phyloP scores from a whole-genome alignment of 2,797 vertebrate species.

The Xyrichtys novacula region DNA sequence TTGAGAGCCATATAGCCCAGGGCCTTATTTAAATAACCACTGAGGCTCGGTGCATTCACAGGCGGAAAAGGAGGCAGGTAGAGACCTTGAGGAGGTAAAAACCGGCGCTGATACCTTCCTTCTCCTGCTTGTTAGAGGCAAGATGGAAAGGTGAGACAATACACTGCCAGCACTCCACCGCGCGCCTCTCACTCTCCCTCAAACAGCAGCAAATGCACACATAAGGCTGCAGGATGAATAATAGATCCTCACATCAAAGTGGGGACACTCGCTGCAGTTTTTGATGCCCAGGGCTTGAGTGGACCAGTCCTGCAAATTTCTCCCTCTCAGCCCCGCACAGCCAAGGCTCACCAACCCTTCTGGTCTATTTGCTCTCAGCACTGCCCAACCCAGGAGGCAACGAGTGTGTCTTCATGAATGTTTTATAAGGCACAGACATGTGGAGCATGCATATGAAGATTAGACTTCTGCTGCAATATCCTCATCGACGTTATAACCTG shows the following conservation, averaged over 20 bases:
- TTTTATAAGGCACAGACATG: slow-evolving; percentile 42
- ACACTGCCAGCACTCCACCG: slow-evolving; percentile 21
- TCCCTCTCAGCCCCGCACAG: slow-evolving; percentile 36
- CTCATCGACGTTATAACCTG: not conserved
- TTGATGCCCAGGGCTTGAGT: slow-evolving; percentile 48
- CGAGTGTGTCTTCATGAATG: slow-evolving; percentile 39
- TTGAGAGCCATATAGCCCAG: slow-evolving; percentile 5
- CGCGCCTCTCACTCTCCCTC: slow-evolving; percentile 18
- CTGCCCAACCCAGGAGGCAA: slow-evolving; percentile 23
- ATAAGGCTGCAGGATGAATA: slow-evolving; percentile 58
- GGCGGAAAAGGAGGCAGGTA: slow-evolving; percentile 20
- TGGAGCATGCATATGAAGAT: slow-evolving; percentile 39
- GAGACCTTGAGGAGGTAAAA: slow-evolving; percentile 51
- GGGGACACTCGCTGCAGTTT: slow-evolving; percentile 21
- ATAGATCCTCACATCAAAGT: slow-evolving; percentile 73
- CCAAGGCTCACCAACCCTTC: slow-evolving; percentile 37
- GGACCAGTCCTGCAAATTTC: slow-evolving; percentile 41
- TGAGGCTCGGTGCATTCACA: slow-evolving; percentile 12
- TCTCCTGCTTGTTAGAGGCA: slow-evolving; percentile 56
- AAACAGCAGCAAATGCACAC: slow-evolving; percentile 40
- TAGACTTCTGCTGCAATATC: slow-evolving; percentile 13
- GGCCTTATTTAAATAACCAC: slow-evolving; percentile 52
- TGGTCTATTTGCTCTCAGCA: slow-evolving; percentile 38
- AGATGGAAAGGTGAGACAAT: slow-evolving; percentile 45
- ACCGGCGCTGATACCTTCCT: slow-evolving; percentile 35